These are phyloP conservation scores for Sphenopsis melanotis DNA, from an alignment of 2,797 vertebrate species.

Conservation along the genomic window DNA sequence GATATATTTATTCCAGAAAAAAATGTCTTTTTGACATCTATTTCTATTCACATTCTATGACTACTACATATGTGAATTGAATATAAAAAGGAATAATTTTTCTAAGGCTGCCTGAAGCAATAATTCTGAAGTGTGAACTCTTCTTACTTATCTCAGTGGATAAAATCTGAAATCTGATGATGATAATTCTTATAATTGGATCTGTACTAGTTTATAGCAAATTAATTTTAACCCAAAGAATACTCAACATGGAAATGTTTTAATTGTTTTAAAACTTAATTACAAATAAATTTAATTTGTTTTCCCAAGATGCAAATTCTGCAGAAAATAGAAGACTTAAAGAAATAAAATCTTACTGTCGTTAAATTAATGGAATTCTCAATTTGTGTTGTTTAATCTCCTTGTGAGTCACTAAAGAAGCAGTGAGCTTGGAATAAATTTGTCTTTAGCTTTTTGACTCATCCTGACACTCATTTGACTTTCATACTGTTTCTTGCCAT, in stretches of 20 bases:
- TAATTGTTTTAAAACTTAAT: constrained; percentile 6
- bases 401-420: not conserved
- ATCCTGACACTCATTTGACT: not conserved
- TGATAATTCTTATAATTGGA: constrained; percentile 12
- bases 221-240: not conserved
- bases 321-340: not conserved
- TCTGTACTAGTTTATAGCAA: not conserved
- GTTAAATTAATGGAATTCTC: not conserved
- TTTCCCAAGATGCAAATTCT: not conserved
- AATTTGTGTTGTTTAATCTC: not conserved
- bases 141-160: not conserved
- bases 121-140: not conserved
- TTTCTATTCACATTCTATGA: not conserved
- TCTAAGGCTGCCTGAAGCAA: not conserved
- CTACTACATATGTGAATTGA: not conserved
- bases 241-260: not conserved
- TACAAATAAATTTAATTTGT: not conserved
- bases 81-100: not conserved
- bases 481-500: not conserved
- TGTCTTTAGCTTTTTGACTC: not conserved
- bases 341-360: not conserved
- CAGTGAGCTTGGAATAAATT: not conserved
- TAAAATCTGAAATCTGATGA: constrained; percentile 7
- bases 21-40: not conserved
- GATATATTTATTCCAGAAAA: not conserved